Evolutionary conservation across 2,113 vertebrate species (phyloP).

Genomic region (Turdus rufiventris): DNA sequence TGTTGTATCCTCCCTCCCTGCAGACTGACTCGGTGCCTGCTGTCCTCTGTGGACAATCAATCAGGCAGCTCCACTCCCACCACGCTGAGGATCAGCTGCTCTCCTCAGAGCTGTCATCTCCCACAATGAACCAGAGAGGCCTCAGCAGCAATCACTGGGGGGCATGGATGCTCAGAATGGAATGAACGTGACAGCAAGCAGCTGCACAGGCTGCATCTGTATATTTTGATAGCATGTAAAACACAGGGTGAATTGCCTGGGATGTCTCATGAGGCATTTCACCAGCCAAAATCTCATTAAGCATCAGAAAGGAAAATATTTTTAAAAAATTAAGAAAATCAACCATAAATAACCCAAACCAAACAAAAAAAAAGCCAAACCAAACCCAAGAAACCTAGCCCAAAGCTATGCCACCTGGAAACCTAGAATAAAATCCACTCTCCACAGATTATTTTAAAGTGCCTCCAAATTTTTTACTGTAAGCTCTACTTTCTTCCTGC

Average conservation of each 20-base stretch:
- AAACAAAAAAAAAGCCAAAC: not conserved
- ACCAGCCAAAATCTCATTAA: not conserved
- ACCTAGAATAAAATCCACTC: not conserved
- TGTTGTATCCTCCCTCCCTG: not conserved
- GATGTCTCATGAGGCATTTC: not conserved
- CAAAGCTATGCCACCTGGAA: fast-evolving
- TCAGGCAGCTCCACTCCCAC: not conserved
- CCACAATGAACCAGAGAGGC: not conserved
- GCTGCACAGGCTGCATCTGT: not conserved
- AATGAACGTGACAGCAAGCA: constrained; percentile 34
- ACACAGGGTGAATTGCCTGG: not conserved
- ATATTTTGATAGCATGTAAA: not conserved
- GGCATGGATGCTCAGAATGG: not conserved
- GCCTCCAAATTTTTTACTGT: not conserved
- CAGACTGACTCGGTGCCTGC: not conserved
- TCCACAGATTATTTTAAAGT: not conserved
- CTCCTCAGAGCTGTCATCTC: not conserved
- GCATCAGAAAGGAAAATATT: not conserved
- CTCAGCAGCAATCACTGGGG: not conserved
- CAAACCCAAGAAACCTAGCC: fast-evolving
- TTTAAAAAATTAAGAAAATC: not conserved
- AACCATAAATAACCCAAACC: not conserved
- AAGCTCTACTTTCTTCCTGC: not conserved
- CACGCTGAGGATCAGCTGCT: not conserved
- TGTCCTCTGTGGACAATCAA: not conserved